phyloP scores from a whole-genome alignment of 2,113 vertebrate species.

The Alexandromys fortis region DNA sequence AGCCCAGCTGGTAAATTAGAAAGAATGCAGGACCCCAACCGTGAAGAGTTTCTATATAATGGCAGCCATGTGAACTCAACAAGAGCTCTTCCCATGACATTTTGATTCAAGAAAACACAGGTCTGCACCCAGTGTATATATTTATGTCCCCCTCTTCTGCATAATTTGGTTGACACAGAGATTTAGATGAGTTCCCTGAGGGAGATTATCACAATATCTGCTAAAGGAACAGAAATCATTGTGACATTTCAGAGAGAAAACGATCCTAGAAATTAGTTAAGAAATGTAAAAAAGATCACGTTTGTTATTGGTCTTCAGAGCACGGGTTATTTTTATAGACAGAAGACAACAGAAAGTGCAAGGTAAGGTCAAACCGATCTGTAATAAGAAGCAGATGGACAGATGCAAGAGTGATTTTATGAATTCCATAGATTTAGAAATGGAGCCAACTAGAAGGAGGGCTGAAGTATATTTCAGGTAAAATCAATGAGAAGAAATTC shows the following conservation, averaged over 20 bases:
- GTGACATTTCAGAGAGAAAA: background rate
- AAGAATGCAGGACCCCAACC: background rate
- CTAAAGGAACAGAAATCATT: background rate
- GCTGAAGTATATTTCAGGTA: conserved; percentile 3
- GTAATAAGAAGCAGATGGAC: background rate
- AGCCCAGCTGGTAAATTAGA: background rate
- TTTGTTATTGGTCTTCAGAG: background rate
- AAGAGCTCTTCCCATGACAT: background rate
- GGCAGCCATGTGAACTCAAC: background rate
- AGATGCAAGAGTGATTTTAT: background rate
- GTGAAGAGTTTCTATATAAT: background rate
- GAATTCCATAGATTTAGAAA: background rate
- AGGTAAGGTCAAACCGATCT: background rate
- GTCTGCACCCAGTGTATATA: background rate
- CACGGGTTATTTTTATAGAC: background rate
- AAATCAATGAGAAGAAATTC: conserved; percentile 7
- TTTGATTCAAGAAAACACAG: background rate
- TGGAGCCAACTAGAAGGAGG: background rate
- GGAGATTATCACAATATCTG: background rate
- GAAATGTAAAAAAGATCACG: background rate
- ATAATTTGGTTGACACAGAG: background rate
- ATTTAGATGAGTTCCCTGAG: background rate
- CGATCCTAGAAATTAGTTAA: background rate
- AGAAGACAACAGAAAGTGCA: background rate
- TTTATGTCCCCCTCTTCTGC: background rate